Base-by-base conservation (phyloP, 2,888 invertebrate genomes). In the Aporophyla nigra region DNA sequence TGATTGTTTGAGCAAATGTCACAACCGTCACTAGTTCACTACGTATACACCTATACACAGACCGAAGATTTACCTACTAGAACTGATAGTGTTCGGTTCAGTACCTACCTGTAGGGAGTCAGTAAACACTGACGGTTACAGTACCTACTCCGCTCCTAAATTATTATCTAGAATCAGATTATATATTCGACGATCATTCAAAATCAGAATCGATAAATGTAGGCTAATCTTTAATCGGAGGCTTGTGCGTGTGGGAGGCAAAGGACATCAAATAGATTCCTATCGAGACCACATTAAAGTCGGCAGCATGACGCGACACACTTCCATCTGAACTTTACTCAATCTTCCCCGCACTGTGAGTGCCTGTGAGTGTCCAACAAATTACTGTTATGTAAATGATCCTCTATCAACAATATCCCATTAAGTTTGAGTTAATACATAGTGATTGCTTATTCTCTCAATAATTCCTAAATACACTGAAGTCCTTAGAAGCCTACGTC, bases 391-490 rank as follows among this genome's bases (percentile, higher is more conserved):
- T 77, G 83, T 83, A 86, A 83, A 83, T 86, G 58, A 71, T 86
- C 74, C 65, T 74, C 74, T 72, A 69, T 78, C 86, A 78, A 84
- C 86, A 84, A 84, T 86, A 83, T 78, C 49, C 62, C 67, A 86
- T 86, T 85, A 56, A 72, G 46, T 86, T 82, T 77, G 68, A 76
- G 74, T 75, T 81, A 76, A 40, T 68, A 77, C 74, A 49, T 66
- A 73, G 75, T 69, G 71, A 81, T 65, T 77, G 78, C 66, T 76
- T 77, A 86, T 76, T 84, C 86, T 59, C 75, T 78, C 76, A 71
- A 71, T 85, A 85, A 80, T 69, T 78, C 80, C 76, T 80, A 86
- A 87, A 86, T 78, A 82, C 75, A 84, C 76, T 61, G 61, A 70
- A 71, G 71, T 80, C 70, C 71, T 76, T 78, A 75, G 71, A 54